Evolutionary conservation across 2,113 vertebrate genomes (phyloP), one percentile per base, ranked within the genome.

Genomic region (Papio anubis): DNA sequence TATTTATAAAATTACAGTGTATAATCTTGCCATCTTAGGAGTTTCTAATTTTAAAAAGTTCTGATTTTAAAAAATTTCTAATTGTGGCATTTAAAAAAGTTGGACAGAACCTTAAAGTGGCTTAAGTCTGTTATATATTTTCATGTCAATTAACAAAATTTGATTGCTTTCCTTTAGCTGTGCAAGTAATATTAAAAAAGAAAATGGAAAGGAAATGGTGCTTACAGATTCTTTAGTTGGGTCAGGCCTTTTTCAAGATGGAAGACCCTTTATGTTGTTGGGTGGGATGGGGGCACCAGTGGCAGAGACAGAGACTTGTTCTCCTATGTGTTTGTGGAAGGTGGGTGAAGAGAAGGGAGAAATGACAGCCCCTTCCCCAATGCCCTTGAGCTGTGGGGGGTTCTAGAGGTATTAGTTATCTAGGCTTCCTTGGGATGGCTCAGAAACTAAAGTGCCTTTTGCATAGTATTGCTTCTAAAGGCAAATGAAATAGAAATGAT

Each of bases 11-110:
- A 86, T 92, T 80, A n/a, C 16, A 95, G 0, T 50, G 6, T 70
- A 14, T 61, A 43, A 68, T 95, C 35, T 76, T 30, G 85, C 12
- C 4, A 8, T 89, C 3, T 81, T 27, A 57, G 20, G 40, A 81
- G 35, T 96, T 97, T 94, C 50, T 95, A 23, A 95, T 79, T 18
- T 64, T 13, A 64, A 61, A 61, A 61, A 30, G 59, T 61, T 61
- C 59, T 61, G 30, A 61, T 61, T 61, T 61, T 13, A 27, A 64
- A 30, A 64, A 30, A 14, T 64, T 64, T 64, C 27, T 30, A 14
- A 64, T 32, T 64, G 61, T 91, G 87, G 14, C 57, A 87, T 85
- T 95, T 81, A 20, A 48, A 87, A 86, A 84, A 38, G 32, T 59
- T 80, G 52, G 27, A 13, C 25, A 95, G 35, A 86, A 55, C 13